Evolutionary conservation across 2,888 invertebrate genomes (phyloP).

Genomic region (Corbicula japonica): DNA sequence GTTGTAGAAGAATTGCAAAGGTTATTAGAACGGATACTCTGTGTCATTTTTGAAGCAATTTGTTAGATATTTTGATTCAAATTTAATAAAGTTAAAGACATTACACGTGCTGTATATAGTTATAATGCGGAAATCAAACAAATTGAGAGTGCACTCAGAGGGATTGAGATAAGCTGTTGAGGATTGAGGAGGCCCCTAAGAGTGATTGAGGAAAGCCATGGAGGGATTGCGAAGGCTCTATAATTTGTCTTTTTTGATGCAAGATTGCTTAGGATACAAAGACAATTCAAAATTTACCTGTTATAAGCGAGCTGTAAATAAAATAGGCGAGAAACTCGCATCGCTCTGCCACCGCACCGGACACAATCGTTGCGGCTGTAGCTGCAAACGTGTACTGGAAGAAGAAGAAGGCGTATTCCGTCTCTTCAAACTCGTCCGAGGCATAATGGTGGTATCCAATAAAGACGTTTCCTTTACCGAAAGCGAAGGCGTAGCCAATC

Average conservation of each 20-base stretch:
- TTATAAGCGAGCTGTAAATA: constrained; percentile 88
- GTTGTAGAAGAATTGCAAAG: no score
- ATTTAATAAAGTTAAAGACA: no score
- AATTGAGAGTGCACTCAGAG: no score
- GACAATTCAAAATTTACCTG: constrained; percentile 84
- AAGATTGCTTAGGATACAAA: neutral
- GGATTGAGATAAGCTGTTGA: no score
- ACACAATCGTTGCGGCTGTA: constrained; percentile 88
- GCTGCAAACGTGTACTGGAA: constrained; percentile 89
- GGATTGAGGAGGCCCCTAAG: neutral
- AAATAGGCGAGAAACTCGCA: constrained; percentile 88
- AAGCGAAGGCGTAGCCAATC: constrained; percentile 79
- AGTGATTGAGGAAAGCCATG: neutral
- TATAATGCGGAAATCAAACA: no score
- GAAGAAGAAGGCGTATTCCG: constrained; percentile 85
- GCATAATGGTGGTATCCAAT: constrained; percentile 86
- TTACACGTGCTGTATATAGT: no score
- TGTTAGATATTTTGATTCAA: no score
- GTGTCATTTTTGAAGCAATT: no score
- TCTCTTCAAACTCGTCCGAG: constrained; percentile 68
- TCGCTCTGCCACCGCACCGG: constrained; percentile 88
- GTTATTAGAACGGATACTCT: no score
- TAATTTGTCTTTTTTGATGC: neutral
- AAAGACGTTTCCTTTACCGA: constrained; percentile 82
- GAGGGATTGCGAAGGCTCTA: neutral